Conservation (phyloP, 2,797 vertebrate genomes). For the Spondyliosoma cantharus region DNA sequence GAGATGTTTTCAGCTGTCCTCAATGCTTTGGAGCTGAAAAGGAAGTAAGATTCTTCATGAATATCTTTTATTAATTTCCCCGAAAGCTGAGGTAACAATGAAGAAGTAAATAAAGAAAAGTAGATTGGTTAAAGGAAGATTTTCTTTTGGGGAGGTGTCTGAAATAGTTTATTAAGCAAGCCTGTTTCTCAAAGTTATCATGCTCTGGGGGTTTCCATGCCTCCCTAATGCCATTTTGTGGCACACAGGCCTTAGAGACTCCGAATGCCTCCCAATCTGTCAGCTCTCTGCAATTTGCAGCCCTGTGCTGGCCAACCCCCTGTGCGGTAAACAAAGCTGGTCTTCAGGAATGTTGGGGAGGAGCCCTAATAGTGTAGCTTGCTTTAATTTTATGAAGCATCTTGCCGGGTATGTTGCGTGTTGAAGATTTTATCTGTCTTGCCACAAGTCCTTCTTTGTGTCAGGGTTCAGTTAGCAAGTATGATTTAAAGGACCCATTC, state of each 20-base stretch:
- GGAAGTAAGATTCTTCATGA: neutral
- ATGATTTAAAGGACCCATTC: fast-evolving
- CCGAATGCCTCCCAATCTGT: conserved; percentile 53
- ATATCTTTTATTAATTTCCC: neutral
- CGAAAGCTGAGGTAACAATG: neutral
- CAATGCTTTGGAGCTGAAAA: neutral
- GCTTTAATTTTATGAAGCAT: conserved; percentile 21
- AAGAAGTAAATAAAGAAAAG: neutral
- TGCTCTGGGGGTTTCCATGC: neutral
- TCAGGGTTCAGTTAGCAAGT: neutral
- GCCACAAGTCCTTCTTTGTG: conserved; percentile 3
- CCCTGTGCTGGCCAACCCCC: conserved; percentile 27
- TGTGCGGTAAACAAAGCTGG: conserved; percentile 60
- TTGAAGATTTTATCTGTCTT: neutral
- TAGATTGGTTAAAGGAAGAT: neutral
- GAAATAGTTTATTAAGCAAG: neutral
- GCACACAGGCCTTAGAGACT: conserved; percentile 6
- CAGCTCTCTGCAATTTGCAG: conserved; percentile 64
- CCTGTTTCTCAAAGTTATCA: neutral
- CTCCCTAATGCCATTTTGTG: conserved; percentile 14
- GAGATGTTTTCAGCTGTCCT: neutral
- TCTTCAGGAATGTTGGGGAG: conserved; percentile 68
- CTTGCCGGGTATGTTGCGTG: neutral
- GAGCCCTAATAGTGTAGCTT: conserved; percentile 29
- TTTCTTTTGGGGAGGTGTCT: neutral